phyloP scores from a whole-genome alignment of 2,888 invertebrate genomes.

The Drosophila testacea region DNA sequence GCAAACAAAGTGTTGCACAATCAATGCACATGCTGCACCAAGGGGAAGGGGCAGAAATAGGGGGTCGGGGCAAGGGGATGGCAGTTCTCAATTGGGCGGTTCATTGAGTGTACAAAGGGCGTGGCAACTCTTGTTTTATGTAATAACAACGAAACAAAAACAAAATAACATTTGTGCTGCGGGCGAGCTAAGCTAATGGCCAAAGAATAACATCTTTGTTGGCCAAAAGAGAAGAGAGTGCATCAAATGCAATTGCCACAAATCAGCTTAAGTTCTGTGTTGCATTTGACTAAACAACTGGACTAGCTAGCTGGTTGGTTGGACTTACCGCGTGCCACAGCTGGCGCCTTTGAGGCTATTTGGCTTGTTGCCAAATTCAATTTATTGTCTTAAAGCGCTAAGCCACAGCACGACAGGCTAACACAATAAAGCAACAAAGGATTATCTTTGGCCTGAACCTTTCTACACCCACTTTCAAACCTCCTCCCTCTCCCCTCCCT shows the following conservation, averaged over 20 bases:
- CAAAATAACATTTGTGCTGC: constrained; percentile 50
- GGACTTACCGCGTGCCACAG: constrained; percentile 37
- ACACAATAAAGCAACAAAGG: constrained; percentile 73
- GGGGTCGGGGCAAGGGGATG: not conserved
- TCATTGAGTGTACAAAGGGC: constrained; percentile 7
- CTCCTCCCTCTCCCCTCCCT: too few relatives aligned
- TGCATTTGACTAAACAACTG: constrained; percentile 68
- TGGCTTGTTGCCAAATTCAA: constrained; percentile 71
- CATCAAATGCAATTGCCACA: constrained; percentile 61
- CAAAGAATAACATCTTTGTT: constrained; percentile 24
- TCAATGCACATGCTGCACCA: constrained; percentile 39
- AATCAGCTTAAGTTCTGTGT: constrained; percentile 61
- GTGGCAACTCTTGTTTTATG: constrained; percentile 54
- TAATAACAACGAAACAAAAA: constrained; percentile 57
- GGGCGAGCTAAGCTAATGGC: constrained; percentile 52
- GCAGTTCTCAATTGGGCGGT: constrained; percentile 8
- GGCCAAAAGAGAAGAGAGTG: constrained; percentile 32
- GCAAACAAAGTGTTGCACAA: constrained; percentile 70
- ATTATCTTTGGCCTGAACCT: constrained; percentile 58
- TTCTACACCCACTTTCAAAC: constrained; percentile 10
- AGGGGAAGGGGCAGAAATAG: not conserved
- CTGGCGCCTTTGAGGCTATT: constrained; percentile 46
- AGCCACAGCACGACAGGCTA: constrained; percentile 63
- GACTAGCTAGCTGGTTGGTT: not conserved
- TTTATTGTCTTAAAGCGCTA: constrained; percentile 75